Conservation (phyloP, 2,113 vertebrate species). For the Cinclus mexicanus region DNA sequence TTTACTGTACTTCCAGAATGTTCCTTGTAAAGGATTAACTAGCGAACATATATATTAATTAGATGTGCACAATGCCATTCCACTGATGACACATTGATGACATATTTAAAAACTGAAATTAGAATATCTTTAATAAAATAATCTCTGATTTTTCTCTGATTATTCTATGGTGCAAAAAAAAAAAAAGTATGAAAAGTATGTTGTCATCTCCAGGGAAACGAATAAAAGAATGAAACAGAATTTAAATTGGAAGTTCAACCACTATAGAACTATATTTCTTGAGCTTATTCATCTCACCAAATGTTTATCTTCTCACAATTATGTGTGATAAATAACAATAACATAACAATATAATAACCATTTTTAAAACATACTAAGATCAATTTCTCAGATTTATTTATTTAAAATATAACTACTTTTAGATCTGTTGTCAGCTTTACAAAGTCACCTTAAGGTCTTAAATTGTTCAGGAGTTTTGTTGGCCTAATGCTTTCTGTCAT, state of each 20-base stretch:
- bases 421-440: background rate
- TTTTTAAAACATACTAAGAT: background rate
- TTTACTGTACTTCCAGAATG: slow-evolving; percentile 5
- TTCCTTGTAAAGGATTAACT: background rate
- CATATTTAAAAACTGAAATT: background rate
- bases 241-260: background rate
- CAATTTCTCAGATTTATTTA: background rate
- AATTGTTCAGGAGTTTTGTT: background rate
- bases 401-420: background rate
- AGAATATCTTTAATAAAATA: background rate
- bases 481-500: background rate
- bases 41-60: background rate
- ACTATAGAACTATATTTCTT: background rate
- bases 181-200: background rate
- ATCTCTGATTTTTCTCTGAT: background rate
- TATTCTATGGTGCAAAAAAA: background rate
- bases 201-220: background rate
- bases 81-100: background rate
- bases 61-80: background rate
- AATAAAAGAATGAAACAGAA: background rate
- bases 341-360: accelerated
- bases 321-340: background rate
- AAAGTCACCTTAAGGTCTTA: background rate
- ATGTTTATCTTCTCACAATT: background rate
- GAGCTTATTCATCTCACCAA: background rate